Evolutionary conservation across 2,113 vertebrate species (phyloP), one percentile per base, ranked within the genome.

Genomic region (Phrynocephalus versicolor): DNA sequence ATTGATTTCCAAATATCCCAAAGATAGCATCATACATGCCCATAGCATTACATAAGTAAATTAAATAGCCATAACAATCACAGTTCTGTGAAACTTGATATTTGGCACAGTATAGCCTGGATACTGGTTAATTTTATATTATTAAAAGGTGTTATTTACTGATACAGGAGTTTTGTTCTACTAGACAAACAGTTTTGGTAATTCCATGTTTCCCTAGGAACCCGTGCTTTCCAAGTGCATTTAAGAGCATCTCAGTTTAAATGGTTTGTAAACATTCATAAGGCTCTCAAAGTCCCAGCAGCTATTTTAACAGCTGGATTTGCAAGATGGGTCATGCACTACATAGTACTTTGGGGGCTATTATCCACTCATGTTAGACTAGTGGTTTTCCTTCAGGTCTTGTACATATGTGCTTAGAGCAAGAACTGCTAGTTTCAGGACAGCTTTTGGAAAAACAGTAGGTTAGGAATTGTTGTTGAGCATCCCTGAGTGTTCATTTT

Each of bases 241-340:
- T 79, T 76, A 35, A 21, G 19, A 85, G 67, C n/a, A 75, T 81
- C 35, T 90, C 85, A 39, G 16, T 85, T 71, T 55, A 82, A 74
- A 19, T 41, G 78, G 13, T 82, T 67, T 80, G 23, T 2, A 85
- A 14, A 81, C 16, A 81, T 85, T 7, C 30, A 6, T 6, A 79
- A 77, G 81, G 35, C 51, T 78, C 12, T 74, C n/a, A 70, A 14
- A 88, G 51, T 79, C 41, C 69, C 37, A 73, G 55, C 15, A 14
- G 72, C 1, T 62, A 21, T 57, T 69, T 84, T 69, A 84, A 65
- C 71, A 83, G 73, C 62, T 84, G 41, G 14, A 77, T 77, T 67
- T 84, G 60, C 73, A 84, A 77, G 73, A 77, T 84, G 62, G 83
- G 74, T 77, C 83, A 84, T 55, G 62, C 62, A 57, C 62, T 77